Base-by-base conservation (phyloP, 2,888 invertebrate species). In the Cantharis rufa region DNA sequence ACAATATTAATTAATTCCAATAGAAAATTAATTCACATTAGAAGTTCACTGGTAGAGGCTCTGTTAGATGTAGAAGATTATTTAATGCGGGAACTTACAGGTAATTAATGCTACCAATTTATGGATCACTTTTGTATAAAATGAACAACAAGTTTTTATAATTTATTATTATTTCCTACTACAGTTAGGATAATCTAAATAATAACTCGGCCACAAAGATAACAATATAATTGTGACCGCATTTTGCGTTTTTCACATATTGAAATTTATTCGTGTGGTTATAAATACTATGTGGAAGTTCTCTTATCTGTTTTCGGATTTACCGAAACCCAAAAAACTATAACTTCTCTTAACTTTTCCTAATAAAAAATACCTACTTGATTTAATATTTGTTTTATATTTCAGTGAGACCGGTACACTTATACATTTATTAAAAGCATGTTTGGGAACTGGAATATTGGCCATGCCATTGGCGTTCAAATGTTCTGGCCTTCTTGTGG, bases 381-480 rank as follows among this genome's bases (percentile, higher is more conserved):
- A 24, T 24, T 24, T 24, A 24, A 24, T 24, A 24, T 24, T 24
- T 24, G 9, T 24, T 24, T 24, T 24, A 7, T 9, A 24, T 24
- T 90, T n/a, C 89, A 98, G 97, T 80, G 95, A 97, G 89, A 92
- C 92, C 89, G 96, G 96, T 87, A 97, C 97, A 0, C 90, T 98
- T 82, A 96, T 97, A 82, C 98, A 98, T 90, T 91, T 99, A 80
- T 90, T 98, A 83, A 99, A 98, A 89, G 98, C 98, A 7, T 97
- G 98, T 48, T 91, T 99, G 75, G 99, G 99, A 24, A 98, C 98
- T 10, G 99, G 99, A 68, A 97, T 99, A 85, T 90, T 99, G 81
- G 92, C 98, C 1, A 96, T 99, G 95, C 98, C 98, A 0, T 91
- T 92, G 75, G 98, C 98, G 11, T 96, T 98, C 87, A 94, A 93